Evolutionary conservation across 2,113 vertebrate genomes (phyloP).

Genomic region (Arothron firmamentum): DNA sequence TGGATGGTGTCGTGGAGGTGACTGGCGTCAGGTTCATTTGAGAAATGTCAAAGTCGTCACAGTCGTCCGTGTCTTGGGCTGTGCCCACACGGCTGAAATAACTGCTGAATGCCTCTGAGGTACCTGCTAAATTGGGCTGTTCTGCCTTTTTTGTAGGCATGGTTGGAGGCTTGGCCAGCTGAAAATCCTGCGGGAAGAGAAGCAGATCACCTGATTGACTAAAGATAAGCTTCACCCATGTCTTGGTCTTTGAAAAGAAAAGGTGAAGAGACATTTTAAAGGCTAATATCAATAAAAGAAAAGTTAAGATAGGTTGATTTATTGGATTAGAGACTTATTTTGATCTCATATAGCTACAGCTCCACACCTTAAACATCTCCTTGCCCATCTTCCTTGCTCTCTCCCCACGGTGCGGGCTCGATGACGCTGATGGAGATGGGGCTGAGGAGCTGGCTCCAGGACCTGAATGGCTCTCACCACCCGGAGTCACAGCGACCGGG

Average conservation of each 20-base stretch:
- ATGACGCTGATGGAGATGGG: constrained; percentile 78
- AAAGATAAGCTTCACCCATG: not conserved
- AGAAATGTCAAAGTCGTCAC: constrained; percentile 98
- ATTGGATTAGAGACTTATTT: no score
- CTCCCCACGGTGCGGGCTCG: constrained; percentile 87
- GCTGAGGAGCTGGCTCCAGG: constrained; percentile 82
- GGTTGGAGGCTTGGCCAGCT: constrained; percentile 92
- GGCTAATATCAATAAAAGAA: no score
- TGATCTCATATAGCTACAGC: not conserved
- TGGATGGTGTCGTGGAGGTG: constrained; percentile 96
- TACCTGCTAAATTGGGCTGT: constrained; percentile 87
- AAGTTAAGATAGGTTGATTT: no score
- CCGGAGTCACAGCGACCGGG: constrained; percentile 79
- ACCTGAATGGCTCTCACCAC: constrained; percentile 79
- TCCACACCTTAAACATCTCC: constrained; percentile 87
- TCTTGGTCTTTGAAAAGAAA: no score
- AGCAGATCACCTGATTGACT: not conserved
- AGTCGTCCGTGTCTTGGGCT: constrained; percentile 95
- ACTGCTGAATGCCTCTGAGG: constrained; percentile 96
- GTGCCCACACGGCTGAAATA: constrained; percentile 97
- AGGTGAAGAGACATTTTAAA: no score
- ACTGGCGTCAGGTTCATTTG: constrained; percentile 98
- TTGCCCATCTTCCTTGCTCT: constrained; percentile 87
- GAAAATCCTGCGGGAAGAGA: constrained; percentile 81
- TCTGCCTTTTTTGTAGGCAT: constrained; percentile 87